Base-by-base conservation (phyloP, 2,888 invertebrate genomes). In the Unio pictorum region DNA sequence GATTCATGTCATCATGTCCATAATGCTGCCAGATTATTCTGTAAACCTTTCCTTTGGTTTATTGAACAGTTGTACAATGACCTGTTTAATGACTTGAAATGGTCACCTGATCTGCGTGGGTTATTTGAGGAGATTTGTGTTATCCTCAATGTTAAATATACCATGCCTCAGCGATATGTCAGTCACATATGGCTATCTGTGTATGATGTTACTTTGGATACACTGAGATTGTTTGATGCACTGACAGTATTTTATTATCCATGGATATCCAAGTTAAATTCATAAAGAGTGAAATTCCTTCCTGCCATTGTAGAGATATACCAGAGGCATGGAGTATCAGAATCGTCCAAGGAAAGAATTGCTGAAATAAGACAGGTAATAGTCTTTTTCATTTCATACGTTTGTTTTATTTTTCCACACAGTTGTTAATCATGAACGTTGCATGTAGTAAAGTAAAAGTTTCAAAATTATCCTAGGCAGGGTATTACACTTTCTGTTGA, bases 1-100 rank as follows among this genome's bases (percentile, higher is more conserved):
- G 80, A 84, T 66, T 64, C 73, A 3, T 75, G 75, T n/a, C 82
- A 80, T 61, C 81, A 82, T 64, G 69, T 72, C 0, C 82, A 84
- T 59, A 83, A 78, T 72, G 79, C 81, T 23, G 70, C 79, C 1
- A 81, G 81, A 61, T 30, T 59, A n/a, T 81, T 81, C 58, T 75
- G 80, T 58, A 64, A 69, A 18, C 78, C 70, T 0, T 83, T 81
- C 60, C 64, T 71, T 4, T 26, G 74, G 7, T 66, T 67, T 1
- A 45, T 79, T 15, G 82, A 81, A 67, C 23, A 26, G 17, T 61
- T 81, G n/a, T 66, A 75, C 30, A 68, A 55, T 61, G 79, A 78
- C 54, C 20, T 83, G 4, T 70, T 71, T 67, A 78, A 62, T 61
- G 82, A 83, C 62, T 79, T 82, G 23, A 70, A 80, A 57, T 81